Percentiles rank a stretch among this genome's conserved stretches.
Conservation (phyloP, 2,113 vertebrate species). For the Chaenocephalus aceratus region DNA sequence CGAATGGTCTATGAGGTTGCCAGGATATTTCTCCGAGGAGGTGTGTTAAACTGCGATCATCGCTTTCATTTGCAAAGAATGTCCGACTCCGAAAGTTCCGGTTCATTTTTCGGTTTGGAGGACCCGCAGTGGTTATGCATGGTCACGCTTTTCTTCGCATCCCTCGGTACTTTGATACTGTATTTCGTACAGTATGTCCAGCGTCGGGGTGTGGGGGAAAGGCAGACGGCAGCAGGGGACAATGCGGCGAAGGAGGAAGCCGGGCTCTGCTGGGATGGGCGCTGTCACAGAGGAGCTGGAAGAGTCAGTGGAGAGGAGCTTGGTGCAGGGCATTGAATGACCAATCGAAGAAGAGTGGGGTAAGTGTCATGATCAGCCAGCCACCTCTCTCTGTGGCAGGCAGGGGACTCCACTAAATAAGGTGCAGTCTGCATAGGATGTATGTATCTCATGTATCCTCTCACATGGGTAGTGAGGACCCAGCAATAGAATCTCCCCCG, state of each 20-base stretch:
- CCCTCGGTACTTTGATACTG: constrained; percentile 83
- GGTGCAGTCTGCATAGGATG: neutral
- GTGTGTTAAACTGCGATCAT: constrained; percentile 41
- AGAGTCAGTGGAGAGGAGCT: constrained; percentile 88
- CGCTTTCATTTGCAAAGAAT: constrained; percentile 76
- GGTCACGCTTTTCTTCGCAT: constrained; percentile 86
- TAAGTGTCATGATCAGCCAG: constrained; percentile 76
- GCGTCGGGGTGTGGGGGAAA: constrained; percentile 43
- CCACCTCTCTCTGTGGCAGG: neutral
- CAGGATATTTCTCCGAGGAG: constrained; percentile 40
- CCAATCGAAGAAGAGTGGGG: constrained; percentile 82
- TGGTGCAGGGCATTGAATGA: constrained; percentile 89
- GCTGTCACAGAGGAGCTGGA: constrained; percentile 90
- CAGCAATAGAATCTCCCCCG: neutral
- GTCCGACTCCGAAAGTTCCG: constrained; percentile 81
- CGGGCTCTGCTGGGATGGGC: constrained; percentile 88
- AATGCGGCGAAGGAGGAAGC: constrained; percentile 77
- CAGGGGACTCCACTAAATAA: constrained; percentile 53
- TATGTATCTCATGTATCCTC: neutral
- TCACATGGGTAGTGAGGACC: neutral
- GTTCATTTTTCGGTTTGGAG: constrained; percentile 70
- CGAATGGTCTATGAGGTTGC: constrained; percentile 33
- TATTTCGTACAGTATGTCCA: constrained; percentile 87
- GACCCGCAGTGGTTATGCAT: constrained; percentile 88
- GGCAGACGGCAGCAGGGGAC: constrained; percentile 18